A percentile compares a stretch with the other conserved stretches of the same genome.
Evolutionary conservation across 53 echinoderm and acorn worm genomes (phyloP).

Genomic region (Mesocentrotus franciscanus): DNA sequence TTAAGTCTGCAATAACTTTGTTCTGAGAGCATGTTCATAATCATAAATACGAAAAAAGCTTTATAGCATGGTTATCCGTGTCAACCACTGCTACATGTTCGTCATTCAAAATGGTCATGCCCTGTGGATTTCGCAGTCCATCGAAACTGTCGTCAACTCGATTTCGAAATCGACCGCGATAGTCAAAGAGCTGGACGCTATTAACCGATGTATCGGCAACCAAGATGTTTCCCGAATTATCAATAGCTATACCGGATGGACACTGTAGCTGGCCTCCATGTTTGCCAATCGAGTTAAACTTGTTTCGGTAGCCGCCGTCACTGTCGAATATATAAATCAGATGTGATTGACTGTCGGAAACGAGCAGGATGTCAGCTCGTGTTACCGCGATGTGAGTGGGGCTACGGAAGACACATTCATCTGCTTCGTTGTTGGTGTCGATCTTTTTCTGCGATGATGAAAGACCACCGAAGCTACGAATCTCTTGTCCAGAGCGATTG

Average conservation of each 20-base stretch:
- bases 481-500: slow-evolving; percentile 72
- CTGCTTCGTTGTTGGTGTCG: slow-evolving; percentile 45
- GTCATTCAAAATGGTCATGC: slow-evolving; percentile 74
- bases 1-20: neutral
- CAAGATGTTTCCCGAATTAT: slow-evolving; percentile 80
- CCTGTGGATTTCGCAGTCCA: slow-evolving; percentile 80
- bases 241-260: slow-evolving; percentile 81
- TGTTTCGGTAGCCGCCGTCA: slow-evolving; percentile 76
- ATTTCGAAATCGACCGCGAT: slow-evolving; percentile 75
- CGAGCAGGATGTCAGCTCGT: slow-evolving; percentile 80
- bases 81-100: slow-evolving; percentile 84
- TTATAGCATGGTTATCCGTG: slow-evolving; percentile 77
- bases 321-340: slow-evolving; percentile 84
- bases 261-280: slow-evolving; percentile 79
- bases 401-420: slow-evolving; percentile 79
- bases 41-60: slow-evolving; percentile 76
- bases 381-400: slow-evolving; percentile 87
- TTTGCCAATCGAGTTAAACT: slow-evolving; percentile 80
- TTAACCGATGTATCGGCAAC: slow-evolving; percentile 77
- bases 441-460: neutral
- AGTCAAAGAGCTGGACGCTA: slow-evolving; percentile 74
- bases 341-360: slow-evolving; percentile 81
- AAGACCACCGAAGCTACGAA: slow-evolving; percentile 73
- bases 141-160: slow-evolving; percentile 85
- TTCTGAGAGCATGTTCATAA: neutral